Percentiles rank a stretch among this genome's conserved stretches.
Evolutionary conservation across 2,888 invertebrate species (phyloP).

Genomic region (Lepetodrilus schrolli): DNA sequence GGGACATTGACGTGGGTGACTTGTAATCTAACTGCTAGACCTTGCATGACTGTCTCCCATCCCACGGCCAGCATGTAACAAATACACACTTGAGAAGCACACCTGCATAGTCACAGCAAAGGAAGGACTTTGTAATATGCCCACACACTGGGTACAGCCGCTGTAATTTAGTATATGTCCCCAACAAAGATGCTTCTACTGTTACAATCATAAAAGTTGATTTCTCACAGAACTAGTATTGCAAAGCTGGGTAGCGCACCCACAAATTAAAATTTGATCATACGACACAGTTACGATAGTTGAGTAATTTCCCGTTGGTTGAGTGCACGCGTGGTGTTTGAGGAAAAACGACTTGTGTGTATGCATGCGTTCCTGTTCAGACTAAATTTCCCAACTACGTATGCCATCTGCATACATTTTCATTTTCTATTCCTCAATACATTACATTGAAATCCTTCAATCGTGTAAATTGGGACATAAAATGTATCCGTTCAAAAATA

Average conservation of each 20-base stretch:
- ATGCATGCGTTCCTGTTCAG: too few species aligned
- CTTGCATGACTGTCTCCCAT: constrained; percentile 25
- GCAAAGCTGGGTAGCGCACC: background rate
- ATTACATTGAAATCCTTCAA: too few species aligned
- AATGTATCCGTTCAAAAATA: too few species aligned
- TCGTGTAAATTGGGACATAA: too few species aligned
- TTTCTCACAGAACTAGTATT: background rate
- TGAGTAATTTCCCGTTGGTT: too few species aligned
- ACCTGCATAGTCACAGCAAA: background rate
- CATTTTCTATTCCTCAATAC: too few species aligned
- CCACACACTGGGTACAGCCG: constrained; percentile 3
- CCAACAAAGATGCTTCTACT: background rate
- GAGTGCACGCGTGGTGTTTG: too few species aligned
- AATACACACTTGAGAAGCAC: background rate
- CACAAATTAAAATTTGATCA: too few species aligned
- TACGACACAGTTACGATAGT: background rate
- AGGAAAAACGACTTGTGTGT: too few species aligned
- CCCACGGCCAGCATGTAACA: background rate
- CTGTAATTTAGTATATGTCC: constrained; percentile 13
- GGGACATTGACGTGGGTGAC: background rate
- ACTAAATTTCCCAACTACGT: too few species aligned
- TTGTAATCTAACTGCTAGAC: background rate
- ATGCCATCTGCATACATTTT: too few species aligned
- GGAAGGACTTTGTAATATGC: background rate
- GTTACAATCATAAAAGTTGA: constrained; percentile 7